Base-by-base conservation (phyloP, 2,797 vertebrate genomes). In the Poeciliopsis turneri region DNA sequence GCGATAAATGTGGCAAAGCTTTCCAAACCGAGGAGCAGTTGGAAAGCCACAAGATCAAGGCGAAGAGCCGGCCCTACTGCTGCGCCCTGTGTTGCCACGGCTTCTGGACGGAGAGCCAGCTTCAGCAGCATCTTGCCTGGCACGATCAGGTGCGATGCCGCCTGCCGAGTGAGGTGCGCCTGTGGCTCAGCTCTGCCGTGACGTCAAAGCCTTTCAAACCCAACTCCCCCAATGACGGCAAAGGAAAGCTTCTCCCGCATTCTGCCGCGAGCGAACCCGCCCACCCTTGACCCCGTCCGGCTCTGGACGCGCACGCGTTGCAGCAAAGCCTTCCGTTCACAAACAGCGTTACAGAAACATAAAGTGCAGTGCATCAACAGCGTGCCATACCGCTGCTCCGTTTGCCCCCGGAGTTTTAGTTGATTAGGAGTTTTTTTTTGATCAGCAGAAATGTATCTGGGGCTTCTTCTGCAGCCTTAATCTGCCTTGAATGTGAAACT, bases 31-130 rank as follows among this genome's bases (percentile, higher is more conserved):
- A 94, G 78, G 93, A 92, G 28, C 94, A 95, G 8, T 55, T 96
- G 28, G 89, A 74, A 16, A 68, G 59, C 13, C 96, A 96, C 46
- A 95, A 92, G 82, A 84, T 88, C 36, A 91, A 93, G 66, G 92
- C 93, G 0, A 95, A 84, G 79, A 94, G 90, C 72, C 91, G 94
- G 20, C 95, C 95, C 0, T 92, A 92, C 73, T 93, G 88, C 15
- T 96, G 96, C 11, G 93, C 96, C 13, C 90, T 96, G 25, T 96
- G 96, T 86, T 96, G 96, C 88, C 92, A 94, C 5, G 93, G 94
- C 28, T 96, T 95, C 74, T 96, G 95, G 96, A 94, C 93, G 0
- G 95, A 96, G 88, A 92, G 79, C n/a, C 96, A 96, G 86, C 93
- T 96, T 51, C 95, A 95, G 82, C 95, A 96, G 74, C 96, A 96